Base-by-base conservation (phyloP, 2,888 invertebrate genomes). In the Acleris emargana region DNA sequence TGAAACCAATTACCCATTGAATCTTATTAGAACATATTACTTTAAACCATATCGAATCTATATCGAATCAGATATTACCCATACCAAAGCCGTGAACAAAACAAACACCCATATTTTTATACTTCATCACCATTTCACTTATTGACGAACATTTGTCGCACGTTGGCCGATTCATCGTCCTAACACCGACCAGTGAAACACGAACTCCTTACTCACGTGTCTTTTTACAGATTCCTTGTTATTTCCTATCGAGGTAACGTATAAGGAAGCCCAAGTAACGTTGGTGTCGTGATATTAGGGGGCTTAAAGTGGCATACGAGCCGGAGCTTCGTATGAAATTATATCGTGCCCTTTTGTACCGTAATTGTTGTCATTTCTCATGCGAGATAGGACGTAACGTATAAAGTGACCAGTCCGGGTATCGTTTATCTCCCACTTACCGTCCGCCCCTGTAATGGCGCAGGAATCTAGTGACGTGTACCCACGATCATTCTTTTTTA, bases 311-410 rank as follows among this genome's bases (percentile, higher is more conserved):
- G 54, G 28, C 58, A 53, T 55, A 54, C n/a, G 53, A 54, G 22
- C 42, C 2, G 51, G 58, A 53, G 64, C 59, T 64, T 28, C 53
- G 43, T 59, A 60, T 64, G 64, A 64, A 64, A 64, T 64, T 64
- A 64, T 64, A 64, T 64, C 32, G 59, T 32, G 59, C 22, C 64
- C 64, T 55, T 64, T 64, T 64, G 64, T 64, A 22, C 28, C 28
- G 64, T 64, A 64, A 64, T 59, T 64, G 59, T 60, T 22, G 54
- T 50, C 64, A 64, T 64, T 64, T 64, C 59, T 64, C 64, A 60
- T 45, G 50, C 20, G 59, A 59, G 54, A 64, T 60, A 60, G 64
- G 49, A 47, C 43, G 25, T 22, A 55, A 53, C 50, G 43, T 64
- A 64, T 64, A 54, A 53, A 60, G 64, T 64, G 64, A 58, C 58